Conservation (phyloP, 2,888 invertebrate species). For the Tuta absoluta region DNA sequence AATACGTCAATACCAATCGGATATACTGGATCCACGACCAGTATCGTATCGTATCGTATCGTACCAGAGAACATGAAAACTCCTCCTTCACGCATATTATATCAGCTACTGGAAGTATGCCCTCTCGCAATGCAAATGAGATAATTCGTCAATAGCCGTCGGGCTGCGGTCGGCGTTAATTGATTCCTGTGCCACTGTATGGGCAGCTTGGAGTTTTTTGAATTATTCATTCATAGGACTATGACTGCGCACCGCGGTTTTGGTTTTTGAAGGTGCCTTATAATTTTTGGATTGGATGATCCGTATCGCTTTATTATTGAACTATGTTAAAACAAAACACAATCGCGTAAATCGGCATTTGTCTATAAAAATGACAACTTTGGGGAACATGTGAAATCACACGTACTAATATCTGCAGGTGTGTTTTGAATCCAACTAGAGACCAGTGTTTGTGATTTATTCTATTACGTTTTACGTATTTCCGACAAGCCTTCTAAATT, state of each 20-base stretch:
- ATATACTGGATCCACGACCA: neutral
- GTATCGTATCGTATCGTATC: neutral
- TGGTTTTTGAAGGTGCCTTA: neutral
- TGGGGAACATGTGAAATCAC: too few species aligned
- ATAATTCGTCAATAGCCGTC: constrained; percentile 54
- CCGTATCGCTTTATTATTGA: too few species aligned
- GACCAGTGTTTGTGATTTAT: too few species aligned
- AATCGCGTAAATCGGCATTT: too few species aligned
- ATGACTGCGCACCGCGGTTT: neutral
- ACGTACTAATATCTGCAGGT: too few species aligned
- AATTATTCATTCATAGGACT: constrained; percentile 43
- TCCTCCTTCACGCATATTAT: neutral
- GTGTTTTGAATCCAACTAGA: too few species aligned
- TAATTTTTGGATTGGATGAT: too few species aligned
- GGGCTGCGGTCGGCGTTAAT: constrained; percentile 54
- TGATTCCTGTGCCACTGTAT: constrained; percentile 54
- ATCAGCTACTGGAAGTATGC: constrained; percentile 18
- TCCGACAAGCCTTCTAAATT: too few species aligned
- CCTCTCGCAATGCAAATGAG: constrained; percentile 42
- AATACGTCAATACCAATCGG: neutral
- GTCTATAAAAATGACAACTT: too few species aligned
- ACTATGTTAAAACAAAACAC: too few species aligned
- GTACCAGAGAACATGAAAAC: neutral
- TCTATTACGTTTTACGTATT: too few species aligned
- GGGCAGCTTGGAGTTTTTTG: constrained; percentile 40